These are phyloP conservation scores for Prorops nasuta DNA, from an alignment of 1,140 invertebrate species.

Conservation along the genomic window DNA sequence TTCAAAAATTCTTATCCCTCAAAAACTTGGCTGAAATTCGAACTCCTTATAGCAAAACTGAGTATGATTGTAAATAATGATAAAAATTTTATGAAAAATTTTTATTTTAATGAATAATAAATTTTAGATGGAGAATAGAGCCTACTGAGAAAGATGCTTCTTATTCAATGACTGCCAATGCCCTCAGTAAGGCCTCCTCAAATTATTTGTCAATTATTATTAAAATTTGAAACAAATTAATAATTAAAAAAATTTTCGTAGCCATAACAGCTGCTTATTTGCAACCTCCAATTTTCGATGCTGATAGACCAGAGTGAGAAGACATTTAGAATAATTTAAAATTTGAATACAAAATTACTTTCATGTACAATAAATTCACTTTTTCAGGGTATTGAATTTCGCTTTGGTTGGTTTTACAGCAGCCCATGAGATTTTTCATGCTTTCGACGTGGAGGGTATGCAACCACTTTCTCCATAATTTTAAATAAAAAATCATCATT, in stretches of 20 bases:
- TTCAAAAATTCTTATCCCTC: no score
- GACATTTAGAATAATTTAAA: no score
- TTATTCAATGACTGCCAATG: not conserved
- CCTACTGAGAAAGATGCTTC: conserved; percentile 1
- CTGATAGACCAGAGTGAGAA: no score
- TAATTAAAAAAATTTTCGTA: not conserved
- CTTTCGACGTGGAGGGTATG: conserved; percentile 55
- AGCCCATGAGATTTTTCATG: conserved; percentile 63
- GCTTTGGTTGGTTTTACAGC: conserved; percentile 59
- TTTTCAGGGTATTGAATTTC: conserved; percentile 40
- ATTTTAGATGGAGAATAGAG: not conserved
- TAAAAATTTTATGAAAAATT: no score
- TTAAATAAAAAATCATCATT: no score
- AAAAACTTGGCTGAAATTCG: no score
- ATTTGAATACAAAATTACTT: no score
- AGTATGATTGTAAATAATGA: no score
- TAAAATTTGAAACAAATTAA: not conserved
- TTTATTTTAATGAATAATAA: not conserved
- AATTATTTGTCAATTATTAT: not conserved
- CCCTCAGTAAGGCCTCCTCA: conserved; percentile 2
- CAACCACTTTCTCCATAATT: no score
- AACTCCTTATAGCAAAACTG: no score
- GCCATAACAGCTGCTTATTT: not conserved
- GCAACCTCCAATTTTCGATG: not conserved
- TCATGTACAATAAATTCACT: no score